Base-by-base conservation (phyloP, 2,888 invertebrate genomes). In the Philereme transversata region DNA sequence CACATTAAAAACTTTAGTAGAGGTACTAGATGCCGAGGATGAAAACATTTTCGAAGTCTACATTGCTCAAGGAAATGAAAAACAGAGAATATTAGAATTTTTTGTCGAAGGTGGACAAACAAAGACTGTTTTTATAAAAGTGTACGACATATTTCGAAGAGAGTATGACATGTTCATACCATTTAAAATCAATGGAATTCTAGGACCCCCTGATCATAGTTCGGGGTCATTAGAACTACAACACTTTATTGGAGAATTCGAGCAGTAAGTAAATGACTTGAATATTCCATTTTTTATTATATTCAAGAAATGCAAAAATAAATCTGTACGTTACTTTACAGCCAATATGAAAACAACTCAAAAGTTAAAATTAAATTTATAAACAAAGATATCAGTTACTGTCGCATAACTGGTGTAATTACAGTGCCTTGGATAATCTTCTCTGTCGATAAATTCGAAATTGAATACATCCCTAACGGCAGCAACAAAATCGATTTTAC, bases 121-220 rank as follows among this genome's bases (percentile, higher is more conserved):
- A 3, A 90, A 86, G 72, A 83, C 79, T 0, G 79, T 91, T 50
- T 91, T 72, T 65, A 79, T 92, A 54, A 89, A 86, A 83, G 81
- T 91, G 9, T 78, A 60, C 65, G 90, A 89, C 65, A 68, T 77
- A 67, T 89, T 82, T 73, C 79, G 88, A 52, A 81, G 90, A 65
- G 93, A 93, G 62, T 94, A 93, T 72, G 91, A 93, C 54, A 93
- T 94, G 77, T 93, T 86, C 68, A 81, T 95, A 54, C 95, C 95
- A 0, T 87, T 94, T 61, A 84, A 93, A 71, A 82, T 95, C 11
- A 95, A 95, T 71, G 88, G 87, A 55, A 76, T 94, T 46, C 69
- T 95, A 51, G 95, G 95, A 0, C 94, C 95, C 5, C 90, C 93
- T 5, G 69, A 81, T 67, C 61, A 82, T 72, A 71, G 81, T 72